Evolutionary conservation across 2,113 vertebrate genomes (phyloP), one percentile per base, ranked within the genome.

Genomic region (Oenanthe melanoleuca): DNA sequence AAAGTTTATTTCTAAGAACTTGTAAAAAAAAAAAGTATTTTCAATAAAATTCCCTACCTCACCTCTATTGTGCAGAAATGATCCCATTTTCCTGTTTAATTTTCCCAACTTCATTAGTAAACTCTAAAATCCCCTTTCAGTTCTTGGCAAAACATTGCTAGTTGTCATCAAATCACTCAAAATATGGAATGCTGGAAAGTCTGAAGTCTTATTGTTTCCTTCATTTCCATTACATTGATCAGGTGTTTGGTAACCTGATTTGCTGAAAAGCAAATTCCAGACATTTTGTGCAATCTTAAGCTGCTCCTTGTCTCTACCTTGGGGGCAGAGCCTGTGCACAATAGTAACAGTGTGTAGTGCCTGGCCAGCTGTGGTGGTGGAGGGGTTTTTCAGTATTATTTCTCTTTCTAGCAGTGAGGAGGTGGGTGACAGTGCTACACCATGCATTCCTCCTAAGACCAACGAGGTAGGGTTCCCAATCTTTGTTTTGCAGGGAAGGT

Each of bases 41-140:
- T 96, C 95, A 97, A 97, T 96, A 96, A 97, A 97, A 95, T 94
- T 90, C 95, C 95, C 95, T 97, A 95, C 95, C 96, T 96, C 93
- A 93, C 90, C 72, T 96, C 64, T 88, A 17, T 6, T 74, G 93
- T 96, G 94, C 93, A 96, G 65, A 93, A 93, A 93, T 93, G 4
- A 96, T 90, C 95, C 96, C 92, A 92, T 96, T 94, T 89, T 93
- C 80, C 90, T 94, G 61, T 38, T 94, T 42, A 82, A 38, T 79
- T 81, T 77, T 88, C 55, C 73, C 37, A 60, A 8, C 33, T 83
- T 65, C 2, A 1, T 66, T 78, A 81, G 29, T 71, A 71, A 78
- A 60, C 15, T 25, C 56, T 9, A 66, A 83, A 28, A 26, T 66
- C 31, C 52, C 29, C 53, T 91, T 67, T 78, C 31, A 55, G 15